Conservation (phyloP, 37 sponge, comb jelly and placozoan genomes). For the Cladorhizidae sp. region DNA sequence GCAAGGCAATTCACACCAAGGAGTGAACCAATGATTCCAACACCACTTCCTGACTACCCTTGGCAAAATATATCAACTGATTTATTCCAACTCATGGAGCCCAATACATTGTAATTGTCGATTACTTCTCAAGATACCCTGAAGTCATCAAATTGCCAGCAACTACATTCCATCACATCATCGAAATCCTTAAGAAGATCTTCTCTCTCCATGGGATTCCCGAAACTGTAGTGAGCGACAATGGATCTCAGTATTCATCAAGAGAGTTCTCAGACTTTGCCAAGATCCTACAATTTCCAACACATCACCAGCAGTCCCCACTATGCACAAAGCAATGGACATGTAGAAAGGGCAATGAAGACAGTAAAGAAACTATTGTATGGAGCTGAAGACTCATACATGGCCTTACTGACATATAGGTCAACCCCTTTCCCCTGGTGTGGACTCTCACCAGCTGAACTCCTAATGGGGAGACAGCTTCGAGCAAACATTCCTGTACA, state of each 20-base stretch:
- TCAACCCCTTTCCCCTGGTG: slow-evolving; percentile 56
- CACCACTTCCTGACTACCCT: slow-evolving; percentile 39
- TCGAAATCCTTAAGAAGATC: slow-evolving; percentile 36
- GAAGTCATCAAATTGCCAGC: slow-evolving; percentile 26
- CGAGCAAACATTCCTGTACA: slow-evolving; percentile 26
- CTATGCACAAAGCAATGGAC: slow-evolving; percentile 57
- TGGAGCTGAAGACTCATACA: slow-evolving; percentile 24
- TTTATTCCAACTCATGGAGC: slow-evolving; percentile 23
- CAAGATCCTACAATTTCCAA: slow-evolving; percentile 28
- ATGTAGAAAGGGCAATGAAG: slow-evolving; percentile 38
- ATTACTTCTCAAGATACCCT: slow-evolving; percentile 43
- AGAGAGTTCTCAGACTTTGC: slow-evolving; percentile 38
- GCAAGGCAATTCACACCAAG: background rate
- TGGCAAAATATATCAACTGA: slow-evolving; percentile 49
- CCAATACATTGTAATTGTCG: slow-evolving; percentile 28
- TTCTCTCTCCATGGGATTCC: too few relatives aligned
- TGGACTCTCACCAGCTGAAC: slow-evolving; percentile 24
- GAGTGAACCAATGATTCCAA: slow-evolving; percentile 27
- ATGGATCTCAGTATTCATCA: slow-evolving; percentile 54
- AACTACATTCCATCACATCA: slow-evolving; percentile 21
- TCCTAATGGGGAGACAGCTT: slow-evolving; percentile 51
- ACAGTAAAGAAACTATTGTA: slow-evolving; percentile 35
- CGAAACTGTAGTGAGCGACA: slow-evolving; percentile 44
- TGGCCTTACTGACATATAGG: slow-evolving; percentile 27
- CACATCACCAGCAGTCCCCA: slow-evolving; percentile 58